phyloP scores from a whole-genome alignment of 2,888 invertebrate genomes.

The Spilarctia lutea region DNA sequence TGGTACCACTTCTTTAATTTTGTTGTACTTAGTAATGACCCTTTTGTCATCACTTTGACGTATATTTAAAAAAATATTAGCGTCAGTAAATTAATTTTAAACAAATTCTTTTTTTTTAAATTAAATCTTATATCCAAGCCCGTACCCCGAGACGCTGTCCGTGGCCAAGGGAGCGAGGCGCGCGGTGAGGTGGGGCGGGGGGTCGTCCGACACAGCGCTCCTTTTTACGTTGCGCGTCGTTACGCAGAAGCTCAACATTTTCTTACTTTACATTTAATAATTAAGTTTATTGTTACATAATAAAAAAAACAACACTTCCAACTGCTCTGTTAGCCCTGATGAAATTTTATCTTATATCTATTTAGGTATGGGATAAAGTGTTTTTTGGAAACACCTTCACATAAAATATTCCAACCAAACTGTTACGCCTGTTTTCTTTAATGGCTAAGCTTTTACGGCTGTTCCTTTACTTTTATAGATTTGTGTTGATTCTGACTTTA shows the following conservation, averaged over 20 bases:
- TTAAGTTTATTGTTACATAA: not conserved
- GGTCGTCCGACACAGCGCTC: constrained; percentile 82
- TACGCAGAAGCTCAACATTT: constrained; percentile 67
- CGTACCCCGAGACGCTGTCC: constrained; percentile 73
- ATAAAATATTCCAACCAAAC: no score
- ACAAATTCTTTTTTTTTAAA: constrained; percentile 10
- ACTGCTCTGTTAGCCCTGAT: no score
- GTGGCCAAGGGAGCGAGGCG: constrained; percentile 56
- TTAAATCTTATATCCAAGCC: constrained; percentile 54
- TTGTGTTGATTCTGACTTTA: no score
- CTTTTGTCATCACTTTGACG: not conserved
- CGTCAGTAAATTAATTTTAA: no score
- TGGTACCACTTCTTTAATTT: not conserved
- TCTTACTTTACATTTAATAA: constrained; percentile 36
- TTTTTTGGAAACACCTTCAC: no score
- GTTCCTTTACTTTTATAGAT: no score
- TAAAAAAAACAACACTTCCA: not conserved
- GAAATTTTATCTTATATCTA: not conserved
- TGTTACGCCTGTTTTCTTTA: no score
- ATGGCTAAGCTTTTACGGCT: no score
- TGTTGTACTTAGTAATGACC: not conserved
- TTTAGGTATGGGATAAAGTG: no score
- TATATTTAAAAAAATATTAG: not conserved
- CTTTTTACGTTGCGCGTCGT: constrained; percentile 82
- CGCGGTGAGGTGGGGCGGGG: constrained; percentile 53